Evolutionary conservation across 2,888 invertebrate species (phyloP).

Genomic region (Neoaliturus tenellus): DNA sequence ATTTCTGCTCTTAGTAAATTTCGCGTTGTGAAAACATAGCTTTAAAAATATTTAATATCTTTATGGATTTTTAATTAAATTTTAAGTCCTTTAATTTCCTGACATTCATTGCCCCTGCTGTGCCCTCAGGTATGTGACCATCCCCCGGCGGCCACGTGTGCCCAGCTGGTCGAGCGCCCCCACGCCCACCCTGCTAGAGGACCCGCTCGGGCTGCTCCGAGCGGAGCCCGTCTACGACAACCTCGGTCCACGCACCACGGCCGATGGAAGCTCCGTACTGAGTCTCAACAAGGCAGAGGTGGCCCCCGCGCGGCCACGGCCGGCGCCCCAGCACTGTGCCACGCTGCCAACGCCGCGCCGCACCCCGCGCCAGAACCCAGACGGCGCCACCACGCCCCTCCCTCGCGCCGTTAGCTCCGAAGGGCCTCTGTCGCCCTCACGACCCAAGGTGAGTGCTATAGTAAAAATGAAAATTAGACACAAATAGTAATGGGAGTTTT

Average conservation of each 20-base stretch:
- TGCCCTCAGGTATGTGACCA: slow-evolving; percentile 79
- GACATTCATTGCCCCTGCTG: no score
- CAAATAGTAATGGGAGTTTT: slow-evolving; percentile 56
- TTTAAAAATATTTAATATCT: no score
- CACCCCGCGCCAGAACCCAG: slow-evolving; percentile 58
- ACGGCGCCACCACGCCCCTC: slow-evolving; percentile 68
- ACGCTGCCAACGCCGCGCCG: slow-evolving; percentile 59
- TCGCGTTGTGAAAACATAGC: no score
- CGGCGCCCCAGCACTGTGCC: slow-evolving; percentile 47
- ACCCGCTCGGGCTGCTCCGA: slow-evolving; percentile 68
- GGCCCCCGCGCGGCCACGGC: not conserved
- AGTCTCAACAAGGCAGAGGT: slow-evolving; percentile 83
- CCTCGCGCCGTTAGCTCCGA: slow-evolving; percentile 71
- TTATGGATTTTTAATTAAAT: no score
- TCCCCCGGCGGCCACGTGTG: slow-evolving; percentile 88
- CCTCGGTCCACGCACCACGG: slow-evolving; percentile 88
- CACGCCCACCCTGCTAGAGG: slow-evolving; percentile 71
- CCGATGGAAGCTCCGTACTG: slow-evolving; percentile 88
- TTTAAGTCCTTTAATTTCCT: no score
- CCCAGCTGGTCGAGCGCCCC: slow-evolving; percentile 87
- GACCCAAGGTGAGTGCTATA: no score
- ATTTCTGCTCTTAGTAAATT: no score
- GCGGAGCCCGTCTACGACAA: slow-evolving; percentile 91
- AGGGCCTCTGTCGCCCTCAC: slow-evolving; percentile 56
- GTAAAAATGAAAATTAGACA: no score